A percentile compares a stretch with the other conserved stretches of the same genome.
These are phyloP conservation scores for Choristoneura rosaceana DNA, from an alignment of 2,888 invertebrate species.

Conservation along the genomic window DNA sequence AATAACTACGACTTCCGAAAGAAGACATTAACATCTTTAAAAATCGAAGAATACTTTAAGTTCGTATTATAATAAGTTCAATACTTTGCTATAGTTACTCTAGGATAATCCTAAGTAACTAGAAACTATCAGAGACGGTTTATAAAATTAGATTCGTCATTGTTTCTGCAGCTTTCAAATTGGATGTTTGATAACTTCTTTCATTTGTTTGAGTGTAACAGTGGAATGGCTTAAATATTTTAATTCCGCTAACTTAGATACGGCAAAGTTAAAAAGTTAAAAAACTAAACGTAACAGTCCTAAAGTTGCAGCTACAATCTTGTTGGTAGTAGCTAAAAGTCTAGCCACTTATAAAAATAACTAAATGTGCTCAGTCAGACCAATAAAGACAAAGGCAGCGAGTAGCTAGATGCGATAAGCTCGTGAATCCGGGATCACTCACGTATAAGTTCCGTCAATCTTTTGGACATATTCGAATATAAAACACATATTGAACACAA, in stretches of 20 bases:
- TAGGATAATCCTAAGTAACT: constrained; percentile 19
- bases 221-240: constrained; percentile 18
- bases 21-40: constrained; percentile 31
- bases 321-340: not conserved
- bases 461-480: too few relatives aligned
- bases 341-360: not conserved
- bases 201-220: constrained; percentile 16
- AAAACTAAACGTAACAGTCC: not conserved
- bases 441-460: too few relatives aligned
- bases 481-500: too few relatives aligned
- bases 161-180: constrained; percentile 17
- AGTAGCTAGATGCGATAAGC: not conserved
- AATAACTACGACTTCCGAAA: constrained; percentile 31
- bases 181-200: constrained; percentile 21
- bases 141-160: constrained; percentile 24
- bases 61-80: constrained; percentile 35
- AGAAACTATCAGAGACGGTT: constrained; percentile 18
- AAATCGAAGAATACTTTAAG: constrained; percentile 37
- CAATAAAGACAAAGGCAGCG: not conserved
- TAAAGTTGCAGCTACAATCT: not conserved
- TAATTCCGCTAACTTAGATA: constrained; percentile 23
- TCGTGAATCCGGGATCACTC: not conserved
- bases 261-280: constrained; percentile 1
- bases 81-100: constrained; percentile 34
- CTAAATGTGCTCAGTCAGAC: constrained; percentile 2